Percentiles rank a stretch among this genome's conserved stretches.
phyloP scores from a whole-genome alignment of 2,888 invertebrate genomes.

The Pachycephus smyrnensis region DNA sequence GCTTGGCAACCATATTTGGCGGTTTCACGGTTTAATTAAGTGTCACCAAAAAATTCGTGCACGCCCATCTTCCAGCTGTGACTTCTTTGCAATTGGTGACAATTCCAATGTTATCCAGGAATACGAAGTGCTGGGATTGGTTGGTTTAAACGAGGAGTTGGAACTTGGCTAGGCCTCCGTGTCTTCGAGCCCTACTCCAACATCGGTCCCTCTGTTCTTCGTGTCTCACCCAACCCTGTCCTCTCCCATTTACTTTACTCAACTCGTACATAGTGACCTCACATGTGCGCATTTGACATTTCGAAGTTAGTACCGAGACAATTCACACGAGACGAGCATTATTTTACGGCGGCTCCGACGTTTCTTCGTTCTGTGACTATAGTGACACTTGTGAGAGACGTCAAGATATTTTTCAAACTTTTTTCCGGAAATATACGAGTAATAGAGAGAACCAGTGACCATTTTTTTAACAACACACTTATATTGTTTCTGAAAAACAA shows the following conservation, averaged over 20 bases:
- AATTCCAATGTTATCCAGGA: constrained; percentile 16
- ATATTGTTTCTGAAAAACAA: neutral
- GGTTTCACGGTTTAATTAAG: neutral
- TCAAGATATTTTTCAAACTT: neutral
- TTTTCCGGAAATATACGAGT: neutral
- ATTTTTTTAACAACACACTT: neutral
- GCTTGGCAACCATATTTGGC: constrained; percentile 14
- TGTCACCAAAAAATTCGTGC: neutral
- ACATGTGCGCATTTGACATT: constrained; percentile 45
- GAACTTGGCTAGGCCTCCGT: constrained; percentile 24
- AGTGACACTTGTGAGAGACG: constrained; percentile 3
- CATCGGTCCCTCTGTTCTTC: constrained; percentile 12
- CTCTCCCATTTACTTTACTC: constrained; percentile 21
- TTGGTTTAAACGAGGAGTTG: neutral
- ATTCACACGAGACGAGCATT: constrained; percentile 30
- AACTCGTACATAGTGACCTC: constrained; percentile 27
- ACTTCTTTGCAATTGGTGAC: constrained; percentile 7
- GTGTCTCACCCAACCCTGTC: constrained; percentile 8
- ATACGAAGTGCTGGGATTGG: constrained; percentile 24
- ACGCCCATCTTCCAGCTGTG: neutral
- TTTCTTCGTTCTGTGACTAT: neutral
- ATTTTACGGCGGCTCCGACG: constrained; percentile 12
- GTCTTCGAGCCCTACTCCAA: constrained; percentile 43
- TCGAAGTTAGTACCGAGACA: constrained; percentile 38
- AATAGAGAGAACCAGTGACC: neutral